Evolutionary conservation across 2,888 invertebrate species (phyloP).

Genomic region (Molanna angustata): DNA sequence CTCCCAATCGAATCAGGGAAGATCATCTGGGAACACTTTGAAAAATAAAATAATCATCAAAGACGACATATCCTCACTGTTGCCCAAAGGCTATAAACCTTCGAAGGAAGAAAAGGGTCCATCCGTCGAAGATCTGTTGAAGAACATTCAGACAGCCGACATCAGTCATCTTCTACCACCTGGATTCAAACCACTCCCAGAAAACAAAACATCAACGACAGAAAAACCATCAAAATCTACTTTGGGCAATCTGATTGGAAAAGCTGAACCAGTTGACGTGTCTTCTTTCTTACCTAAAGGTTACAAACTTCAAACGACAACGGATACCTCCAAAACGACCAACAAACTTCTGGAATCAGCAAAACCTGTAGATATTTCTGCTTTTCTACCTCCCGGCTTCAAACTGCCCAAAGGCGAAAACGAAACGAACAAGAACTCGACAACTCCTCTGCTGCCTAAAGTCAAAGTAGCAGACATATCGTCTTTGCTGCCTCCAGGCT

Average conservation of each 20-base stretch:
- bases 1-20: conserved; percentile 44
- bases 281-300: conserved; percentile 46
- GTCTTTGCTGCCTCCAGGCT: conserved; percentile 53
- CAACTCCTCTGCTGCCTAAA: conserved; percentile 36
- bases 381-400: conserved; percentile 55
- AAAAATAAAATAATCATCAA: conserved; percentile 59
- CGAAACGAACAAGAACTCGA: conserved; percentile 5
- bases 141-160: conserved; percentile 55
- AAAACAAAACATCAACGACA: conserved; percentile 15
- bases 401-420: conserved; percentile 34
- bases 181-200: conserved; percentile 55
- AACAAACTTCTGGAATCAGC: conserved; percentile 38
- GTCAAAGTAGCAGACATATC: conserved; percentile 41
- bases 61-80: conserved; percentile 54
- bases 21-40: conserved; percentile 54
- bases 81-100: conserved; percentile 62
- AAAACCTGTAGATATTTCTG: conserved; percentile 52
- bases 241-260: conserved; percentile 31
- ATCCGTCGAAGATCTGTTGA: conserved; percentile 43
- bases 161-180: conserved; percentile 63
- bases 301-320: conserved; percentile 40
- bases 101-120: conserved; percentile 36
- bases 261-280: conserved; percentile 38
- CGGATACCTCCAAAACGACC: conserved; percentile 38
- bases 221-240: conserved; percentile 9